Evolutionary conservation across 2,113 vertebrate genomes (phyloP).

Genomic region (Notechis scutatus): DNA sequence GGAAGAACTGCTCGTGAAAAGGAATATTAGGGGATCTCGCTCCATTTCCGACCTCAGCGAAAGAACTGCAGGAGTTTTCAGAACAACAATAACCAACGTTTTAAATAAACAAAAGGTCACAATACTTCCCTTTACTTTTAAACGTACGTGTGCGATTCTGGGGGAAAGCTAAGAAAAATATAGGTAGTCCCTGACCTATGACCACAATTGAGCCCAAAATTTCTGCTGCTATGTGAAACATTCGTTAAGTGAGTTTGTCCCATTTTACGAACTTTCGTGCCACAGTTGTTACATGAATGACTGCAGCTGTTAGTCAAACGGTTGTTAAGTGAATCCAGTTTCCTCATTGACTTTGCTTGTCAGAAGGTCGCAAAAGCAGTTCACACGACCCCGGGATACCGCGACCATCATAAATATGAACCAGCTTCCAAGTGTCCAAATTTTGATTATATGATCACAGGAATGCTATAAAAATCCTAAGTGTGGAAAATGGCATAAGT

Average conservation of each 20-base stretch:
- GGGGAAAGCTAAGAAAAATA: not conserved
- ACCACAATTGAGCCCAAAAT: no score
- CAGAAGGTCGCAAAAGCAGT: no score
- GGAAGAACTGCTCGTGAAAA: constrained; percentile 35
- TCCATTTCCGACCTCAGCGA: constrained; percentile 40
- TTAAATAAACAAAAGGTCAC: constrained; percentile 20
- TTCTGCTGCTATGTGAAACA: no score
- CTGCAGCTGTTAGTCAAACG: no score
- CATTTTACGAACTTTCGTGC: no score
- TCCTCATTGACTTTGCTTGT: no score
- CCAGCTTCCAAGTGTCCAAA: no score
- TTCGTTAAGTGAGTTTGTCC: no score
- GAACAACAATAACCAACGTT: constrained; percentile 32
- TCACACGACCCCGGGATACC: not conserved
- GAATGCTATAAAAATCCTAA: not conserved
- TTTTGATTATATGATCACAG: not conserved
- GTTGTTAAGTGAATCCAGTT: no score
- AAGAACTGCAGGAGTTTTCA: constrained; percentile 15
- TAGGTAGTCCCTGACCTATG: no score
- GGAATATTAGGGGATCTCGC: constrained; percentile 54
- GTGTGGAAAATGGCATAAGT: not conserved
- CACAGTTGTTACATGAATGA: no score
- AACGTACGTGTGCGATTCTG: not conserved
- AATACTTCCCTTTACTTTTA: constrained; percentile 16
- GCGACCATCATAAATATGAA: no score